These are phyloP conservation scores for Hesperia comma DNA, from an alignment of 2,888 invertebrate genomes.

Conservation along the genomic window DNA sequence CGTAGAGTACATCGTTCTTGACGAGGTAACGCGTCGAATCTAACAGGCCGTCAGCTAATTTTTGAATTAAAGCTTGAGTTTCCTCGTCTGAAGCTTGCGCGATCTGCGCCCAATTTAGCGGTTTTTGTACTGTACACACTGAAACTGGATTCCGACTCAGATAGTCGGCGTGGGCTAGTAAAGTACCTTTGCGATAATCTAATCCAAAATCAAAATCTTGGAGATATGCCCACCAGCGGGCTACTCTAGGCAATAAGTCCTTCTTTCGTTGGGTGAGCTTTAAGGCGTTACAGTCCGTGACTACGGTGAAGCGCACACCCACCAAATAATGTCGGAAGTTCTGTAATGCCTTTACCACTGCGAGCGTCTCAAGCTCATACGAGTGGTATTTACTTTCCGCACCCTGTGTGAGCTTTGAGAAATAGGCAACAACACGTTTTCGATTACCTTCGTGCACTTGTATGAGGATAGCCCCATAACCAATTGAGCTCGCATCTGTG, in stretches of 20 bases:
- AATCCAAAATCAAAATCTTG: constrained; percentile 32
- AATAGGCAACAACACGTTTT: too few species aligned
- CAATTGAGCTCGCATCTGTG: too few species aligned
- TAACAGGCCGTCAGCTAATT: constrained; percentile 29
- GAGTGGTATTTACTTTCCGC: too few species aligned
- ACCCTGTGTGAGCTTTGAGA: too few species aligned
- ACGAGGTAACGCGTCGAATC: constrained; percentile 25
- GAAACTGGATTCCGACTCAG: constrained; percentile 18
- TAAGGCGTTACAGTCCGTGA: neutral
- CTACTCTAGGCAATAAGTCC: neutral
- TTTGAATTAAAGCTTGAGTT: constrained; percentile 32
- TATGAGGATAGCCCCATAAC: too few species aligned
- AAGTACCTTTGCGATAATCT: constrained; percentile 36
- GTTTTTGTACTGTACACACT: constrained; percentile 25
- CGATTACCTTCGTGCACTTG: too few species aligned
- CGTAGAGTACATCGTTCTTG: constrained; percentile 37
- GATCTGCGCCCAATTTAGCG: constrained; percentile 41
- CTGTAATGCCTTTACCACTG: constrained; percentile 43
- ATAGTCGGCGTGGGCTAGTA: too few species aligned
- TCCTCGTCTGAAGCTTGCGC: constrained; percentile 40
- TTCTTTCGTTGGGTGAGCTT: neutral
- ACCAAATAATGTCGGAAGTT: constrained; percentile 41
- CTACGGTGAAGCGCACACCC: constrained; percentile 38
- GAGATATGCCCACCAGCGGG: constrained; percentile 33
- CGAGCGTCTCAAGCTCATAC: too few species aligned